A percentile compares a stretch with the other conserved stretches of the same genome.
Evolutionary conservation across 2,888 invertebrate genomes (phyloP).

Genomic region (Timema cristinae): DNA sequence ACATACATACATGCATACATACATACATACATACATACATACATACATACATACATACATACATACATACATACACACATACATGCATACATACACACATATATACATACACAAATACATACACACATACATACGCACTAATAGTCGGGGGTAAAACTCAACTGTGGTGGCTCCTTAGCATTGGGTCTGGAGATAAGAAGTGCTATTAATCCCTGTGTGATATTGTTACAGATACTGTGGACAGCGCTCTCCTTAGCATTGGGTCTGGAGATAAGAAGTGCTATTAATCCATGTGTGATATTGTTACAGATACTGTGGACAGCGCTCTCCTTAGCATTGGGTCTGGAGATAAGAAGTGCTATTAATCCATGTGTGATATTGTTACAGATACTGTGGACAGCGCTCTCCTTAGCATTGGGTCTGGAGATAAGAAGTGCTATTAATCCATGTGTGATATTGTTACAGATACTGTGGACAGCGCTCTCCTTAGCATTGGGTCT

Average conservation of each 20-base stretch:
- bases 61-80: too few species aligned
- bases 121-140: too few species aligned
- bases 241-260: conserved; percentile 82
- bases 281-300: too few species aligned
- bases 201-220: too few species aligned
- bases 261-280: conserved; percentile 80
- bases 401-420: conserved; percentile 79
- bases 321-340: conserved; percentile 79
- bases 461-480: conserved; percentile 86
- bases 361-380: too few species aligned
- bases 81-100: too few species aligned
- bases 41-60: too few species aligned
- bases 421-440: conserved; percentile 82
- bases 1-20: too few species aligned
- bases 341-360: conserved; percentile 81
- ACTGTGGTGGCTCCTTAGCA: conserved; percentile 79
- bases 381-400: conserved; percentile 84
- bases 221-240: conserved; percentile 74
- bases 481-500: conserved; percentile 81
- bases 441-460: too few species aligned
- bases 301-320: conserved; percentile 81
- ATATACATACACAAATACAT: too few species aligned
- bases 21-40: too few species aligned
- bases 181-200: conserved; percentile 81
- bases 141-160: too few species aligned